Percentiles rank a stretch among this genome's conserved stretches.
Evolutionary conservation across 2,888 invertebrate genomes (phyloP).

Genomic region (Corbicula japonica): DNA sequence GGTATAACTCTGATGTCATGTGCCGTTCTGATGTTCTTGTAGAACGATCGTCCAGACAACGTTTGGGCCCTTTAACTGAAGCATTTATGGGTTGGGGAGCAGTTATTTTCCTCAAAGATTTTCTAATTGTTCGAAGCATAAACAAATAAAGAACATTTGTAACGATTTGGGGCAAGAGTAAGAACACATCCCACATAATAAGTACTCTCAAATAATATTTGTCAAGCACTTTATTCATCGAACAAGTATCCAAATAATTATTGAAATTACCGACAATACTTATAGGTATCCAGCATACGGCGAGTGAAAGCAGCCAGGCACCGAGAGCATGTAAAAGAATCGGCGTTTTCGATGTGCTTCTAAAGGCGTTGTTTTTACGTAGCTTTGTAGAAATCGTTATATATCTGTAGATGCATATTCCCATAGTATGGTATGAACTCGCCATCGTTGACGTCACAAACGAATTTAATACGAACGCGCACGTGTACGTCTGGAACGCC

Average conservation of each 20-base stretch:
- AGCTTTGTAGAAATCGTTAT: neutral
- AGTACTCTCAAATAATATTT: neutral
- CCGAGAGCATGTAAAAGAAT: neutral
- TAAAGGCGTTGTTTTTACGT: neutral
- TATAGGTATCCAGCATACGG: neutral
- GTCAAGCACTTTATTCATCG: neutral
- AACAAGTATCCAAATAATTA: neutral
- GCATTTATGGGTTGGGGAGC: neutral
- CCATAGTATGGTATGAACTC: constrained; percentile 3
- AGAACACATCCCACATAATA: neutral
- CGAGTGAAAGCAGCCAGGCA: neutral
- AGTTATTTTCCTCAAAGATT: neutral
- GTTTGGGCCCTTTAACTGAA: no score
- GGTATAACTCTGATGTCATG: no score
- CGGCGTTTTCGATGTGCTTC: neutral
- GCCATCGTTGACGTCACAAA: neutral
- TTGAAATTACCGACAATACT: neutral
- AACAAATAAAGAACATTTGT: neutral
- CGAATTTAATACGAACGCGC: neutral
- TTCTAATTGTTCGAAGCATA: neutral
- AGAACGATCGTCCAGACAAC: no score
- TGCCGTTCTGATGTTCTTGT: neutral
- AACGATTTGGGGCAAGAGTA: neutral
- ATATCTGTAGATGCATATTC: constrained; percentile 2
- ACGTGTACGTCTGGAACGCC: neutral